Evolutionary conservation across 1,140 invertebrate genomes (phyloP).

Genomic region (Sogatella furcifera): DNA sequence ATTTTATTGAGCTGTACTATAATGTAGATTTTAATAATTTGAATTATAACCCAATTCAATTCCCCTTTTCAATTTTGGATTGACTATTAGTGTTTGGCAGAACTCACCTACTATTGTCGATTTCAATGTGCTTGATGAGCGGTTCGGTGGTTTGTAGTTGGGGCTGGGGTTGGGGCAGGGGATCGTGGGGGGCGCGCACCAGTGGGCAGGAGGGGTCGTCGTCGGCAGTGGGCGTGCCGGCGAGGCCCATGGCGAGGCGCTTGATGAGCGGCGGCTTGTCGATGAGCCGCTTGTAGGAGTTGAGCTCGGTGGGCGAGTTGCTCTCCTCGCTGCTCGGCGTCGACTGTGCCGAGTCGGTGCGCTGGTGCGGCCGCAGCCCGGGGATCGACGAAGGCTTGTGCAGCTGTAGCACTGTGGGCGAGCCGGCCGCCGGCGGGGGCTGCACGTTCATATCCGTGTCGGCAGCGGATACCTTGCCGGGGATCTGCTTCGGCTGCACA

Average conservation of each 20-base stretch:
- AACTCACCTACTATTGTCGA: constrained; percentile 35
- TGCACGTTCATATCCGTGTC: constrained; percentile 8
- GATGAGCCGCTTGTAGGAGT: constrained; percentile 65
- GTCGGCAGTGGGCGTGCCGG: constrained; percentile 32
- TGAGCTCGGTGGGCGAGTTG: constrained; percentile 78
- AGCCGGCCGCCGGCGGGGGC: not conserved
- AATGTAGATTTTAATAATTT: too few relatives aligned
- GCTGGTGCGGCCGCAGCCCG: constrained; percentile 37
- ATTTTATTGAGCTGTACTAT: too few relatives aligned
- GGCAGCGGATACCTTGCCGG: constrained; percentile 1
- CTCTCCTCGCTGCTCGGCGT: constrained; percentile 74
- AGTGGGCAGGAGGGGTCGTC: constrained; percentile 21
- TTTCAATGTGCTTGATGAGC: constrained; percentile 16
- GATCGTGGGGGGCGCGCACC: not conserved
- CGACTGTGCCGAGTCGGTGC: constrained; percentile 33
- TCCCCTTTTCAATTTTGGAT: too few relatives aligned
- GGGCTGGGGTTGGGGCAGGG: not conserved
- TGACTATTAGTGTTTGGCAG: too few relatives aligned
- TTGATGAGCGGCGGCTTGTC: constrained; percentile 78
- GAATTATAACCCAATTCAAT: too few relatives aligned
- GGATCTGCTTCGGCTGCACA: constrained; percentile 19
- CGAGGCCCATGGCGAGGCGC: constrained; percentile 56
- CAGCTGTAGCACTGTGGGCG: constrained; percentile 18
- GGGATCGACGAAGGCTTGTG: constrained; percentile 16
- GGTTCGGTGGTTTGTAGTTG: not conserved